phyloP scores from a whole-genome alignment of 2,888 invertebrate genomes.

The Halictus ligatus region DNA sequence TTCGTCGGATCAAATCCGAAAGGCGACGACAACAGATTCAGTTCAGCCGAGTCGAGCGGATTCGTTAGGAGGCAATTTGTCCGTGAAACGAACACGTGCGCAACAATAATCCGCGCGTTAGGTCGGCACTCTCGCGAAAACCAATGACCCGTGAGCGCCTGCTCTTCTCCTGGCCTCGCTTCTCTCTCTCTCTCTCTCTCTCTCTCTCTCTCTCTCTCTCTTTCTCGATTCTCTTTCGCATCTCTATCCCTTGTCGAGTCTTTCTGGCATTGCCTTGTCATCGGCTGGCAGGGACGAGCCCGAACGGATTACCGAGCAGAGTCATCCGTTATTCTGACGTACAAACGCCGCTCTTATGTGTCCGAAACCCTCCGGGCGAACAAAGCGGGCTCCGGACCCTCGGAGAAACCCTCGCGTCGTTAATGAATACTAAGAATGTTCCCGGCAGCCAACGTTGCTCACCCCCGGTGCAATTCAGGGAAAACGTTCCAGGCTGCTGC shows the following conservation, averaged over 20 bases:
- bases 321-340: slow-evolving; percentile 61
- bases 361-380: slow-evolving; percentile 41
- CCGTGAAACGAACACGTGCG: slow-evolving; percentile 39
- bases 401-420: slow-evolving; percentile 25
- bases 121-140: slow-evolving; percentile 21
- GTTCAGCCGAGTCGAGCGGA: background rate
- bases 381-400: slow-evolving; percentile 37
- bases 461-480: slow-evolving; percentile 2
- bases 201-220: slow-evolving; percentile 1
- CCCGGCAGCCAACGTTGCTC: background rate
- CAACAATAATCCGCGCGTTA: slow-evolving; percentile 40
- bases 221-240: background rate
- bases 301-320: slow-evolving; percentile 51
- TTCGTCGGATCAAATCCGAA: background rate
- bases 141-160: slow-evolving; percentile 50
- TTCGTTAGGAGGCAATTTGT: slow-evolving; percentile 57
- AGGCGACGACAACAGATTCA: background rate
- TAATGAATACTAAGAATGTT: slow-evolving; percentile 56
- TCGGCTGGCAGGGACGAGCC: slow-evolving; percentile 51
- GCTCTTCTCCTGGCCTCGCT: background rate
- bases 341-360: slow-evolving; percentile 30
- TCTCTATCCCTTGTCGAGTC: slow-evolving; percentile 25
- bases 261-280: slow-evolving; percentile 52
- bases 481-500: background rate
- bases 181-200: slow-evolving; percentile 6